Conservation (phyloP, 53 echinoderm and acorn worm genomes). For the Paracentrotus lividus region DNA sequence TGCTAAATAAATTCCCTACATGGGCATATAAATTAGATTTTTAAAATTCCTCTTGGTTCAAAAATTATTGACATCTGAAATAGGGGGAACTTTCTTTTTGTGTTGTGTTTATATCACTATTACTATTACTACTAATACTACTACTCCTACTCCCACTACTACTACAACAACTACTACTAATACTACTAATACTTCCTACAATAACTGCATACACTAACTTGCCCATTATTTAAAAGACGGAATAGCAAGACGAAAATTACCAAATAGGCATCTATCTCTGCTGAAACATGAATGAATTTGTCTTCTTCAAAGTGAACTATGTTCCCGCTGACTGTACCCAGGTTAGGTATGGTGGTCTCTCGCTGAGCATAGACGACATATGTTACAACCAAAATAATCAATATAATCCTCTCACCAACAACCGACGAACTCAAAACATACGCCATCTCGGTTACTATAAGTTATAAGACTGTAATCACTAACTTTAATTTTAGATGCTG, state of each 20-base stretch:
- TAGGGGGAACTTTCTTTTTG: too few relatives aligned
- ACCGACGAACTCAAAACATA: background rate
- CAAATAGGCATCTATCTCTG: conserved; percentile 53
- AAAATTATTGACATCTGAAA: too few relatives aligned
- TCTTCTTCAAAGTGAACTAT: conserved; percentile 24
- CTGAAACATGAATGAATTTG: conserved; percentile 47
- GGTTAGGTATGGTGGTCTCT: conserved; percentile 33
- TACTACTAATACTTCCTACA: too few relatives aligned
- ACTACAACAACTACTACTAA: too few relatives aligned
- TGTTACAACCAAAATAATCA: background rate
- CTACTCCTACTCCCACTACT: too few relatives aligned
- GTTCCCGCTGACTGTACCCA: conserved; percentile 23
- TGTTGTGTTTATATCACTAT: too few relatives aligned
- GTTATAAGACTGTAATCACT: background rate
- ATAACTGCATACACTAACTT: too few relatives aligned
- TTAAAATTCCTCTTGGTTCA: too few relatives aligned
- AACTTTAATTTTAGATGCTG: background rate
- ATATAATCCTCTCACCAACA: background rate
- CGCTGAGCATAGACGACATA: background rate
- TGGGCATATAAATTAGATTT: too few relatives aligned
- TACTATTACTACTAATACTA: too few relatives aligned
- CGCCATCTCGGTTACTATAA: background rate
- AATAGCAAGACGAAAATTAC: background rate
- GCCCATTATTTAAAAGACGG: too few relatives aligned
- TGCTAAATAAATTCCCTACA: too few relatives aligned